These are phyloP conservation scores for Alosa alosa DNA, from an alignment of 2,113 vertebrate genomes.

Conservation along the genomic window DNA sequence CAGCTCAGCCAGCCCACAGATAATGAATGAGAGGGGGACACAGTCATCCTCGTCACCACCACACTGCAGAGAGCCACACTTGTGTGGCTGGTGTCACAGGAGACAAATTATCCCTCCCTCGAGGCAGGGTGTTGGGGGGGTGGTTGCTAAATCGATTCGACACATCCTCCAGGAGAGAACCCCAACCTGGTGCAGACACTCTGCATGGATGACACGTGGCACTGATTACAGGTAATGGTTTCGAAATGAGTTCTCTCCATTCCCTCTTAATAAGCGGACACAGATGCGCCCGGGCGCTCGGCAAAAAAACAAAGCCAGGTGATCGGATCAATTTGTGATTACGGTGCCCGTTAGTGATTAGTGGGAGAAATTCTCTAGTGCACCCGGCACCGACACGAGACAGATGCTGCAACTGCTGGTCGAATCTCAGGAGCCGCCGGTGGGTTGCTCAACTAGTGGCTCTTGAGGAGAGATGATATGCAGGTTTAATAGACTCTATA, in stretches of 20 bases:
- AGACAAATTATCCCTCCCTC: not conserved
- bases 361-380: not conserved
- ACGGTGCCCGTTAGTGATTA: not conserved
- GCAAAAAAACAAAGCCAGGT: not conserved
- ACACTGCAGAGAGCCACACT: not conserved
- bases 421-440: not conserved
- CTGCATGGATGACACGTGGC: not conserved
- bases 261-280: not conserved
- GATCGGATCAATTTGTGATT: slow-evolving; percentile 5
- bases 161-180: not conserved
- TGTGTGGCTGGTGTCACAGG: not conserved
- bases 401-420: not conserved
- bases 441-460: not conserved
- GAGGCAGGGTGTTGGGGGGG: not conserved
- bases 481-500: not conserved
- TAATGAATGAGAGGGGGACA: too few species aligned
- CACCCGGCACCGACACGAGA: not conserved
- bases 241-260: not conserved
- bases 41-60: not conserved
- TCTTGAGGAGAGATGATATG: not conserved
- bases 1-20: too few species aligned
- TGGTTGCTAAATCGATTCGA: not conserved
- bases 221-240: slow-evolving; percentile 1
- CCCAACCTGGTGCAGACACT: not conserved
- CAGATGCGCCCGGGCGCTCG: not conserved